Conservation (phyloP, 2,797 vertebrate species). For the Silurus lanzhouensis region DNA sequence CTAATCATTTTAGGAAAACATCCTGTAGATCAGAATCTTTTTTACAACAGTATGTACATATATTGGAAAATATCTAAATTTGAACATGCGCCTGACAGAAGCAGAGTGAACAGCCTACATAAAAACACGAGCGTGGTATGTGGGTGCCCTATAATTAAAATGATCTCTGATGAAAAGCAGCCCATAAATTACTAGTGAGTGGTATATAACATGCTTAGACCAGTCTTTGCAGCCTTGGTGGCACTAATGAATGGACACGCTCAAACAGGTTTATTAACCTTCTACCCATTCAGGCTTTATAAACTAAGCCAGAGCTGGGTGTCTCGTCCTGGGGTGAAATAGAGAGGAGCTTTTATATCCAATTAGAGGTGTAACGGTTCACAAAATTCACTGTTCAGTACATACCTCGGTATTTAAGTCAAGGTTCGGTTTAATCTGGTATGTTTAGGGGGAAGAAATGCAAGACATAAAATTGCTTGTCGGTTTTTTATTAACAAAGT, state of each 20-base stretch:
- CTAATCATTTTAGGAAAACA: background rate
- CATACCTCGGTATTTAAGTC: too few species aligned
- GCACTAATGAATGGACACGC: conserved; percentile 24
- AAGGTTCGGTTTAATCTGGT: too few species aligned
- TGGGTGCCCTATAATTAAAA: background rate
- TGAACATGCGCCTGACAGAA: background rate
- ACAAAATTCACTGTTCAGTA: too few species aligned
- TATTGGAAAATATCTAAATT: background rate
- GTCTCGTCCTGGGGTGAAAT: background rate
- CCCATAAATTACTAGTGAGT: conserved; percentile 18
- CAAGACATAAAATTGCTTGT: too few species aligned
- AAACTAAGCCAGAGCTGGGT: conserved; percentile 2
- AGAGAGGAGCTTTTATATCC: conserved; percentile 4
- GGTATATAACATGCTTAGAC: conserved; percentile 29
- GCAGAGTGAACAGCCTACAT: background rate
- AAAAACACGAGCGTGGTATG: background rate
- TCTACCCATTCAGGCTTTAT: conserved; percentile 41
- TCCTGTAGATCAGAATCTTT: background rate
- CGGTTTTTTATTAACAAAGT: too few species aligned
- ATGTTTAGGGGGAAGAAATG: too few species aligned
- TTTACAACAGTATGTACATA: background rate
- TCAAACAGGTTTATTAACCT: conserved; percentile 40
- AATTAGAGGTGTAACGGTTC: too few species aligned
- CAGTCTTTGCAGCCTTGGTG: conserved; percentile 9
- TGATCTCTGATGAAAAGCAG: conserved; percentile 5